A percentile compares a stretch with the other conserved stretches of the same genome.
Evolutionary conservation across 2,113 vertebrate species (phyloP).

Genomic region (Reinhardtius hippoglossoides): DNA sequence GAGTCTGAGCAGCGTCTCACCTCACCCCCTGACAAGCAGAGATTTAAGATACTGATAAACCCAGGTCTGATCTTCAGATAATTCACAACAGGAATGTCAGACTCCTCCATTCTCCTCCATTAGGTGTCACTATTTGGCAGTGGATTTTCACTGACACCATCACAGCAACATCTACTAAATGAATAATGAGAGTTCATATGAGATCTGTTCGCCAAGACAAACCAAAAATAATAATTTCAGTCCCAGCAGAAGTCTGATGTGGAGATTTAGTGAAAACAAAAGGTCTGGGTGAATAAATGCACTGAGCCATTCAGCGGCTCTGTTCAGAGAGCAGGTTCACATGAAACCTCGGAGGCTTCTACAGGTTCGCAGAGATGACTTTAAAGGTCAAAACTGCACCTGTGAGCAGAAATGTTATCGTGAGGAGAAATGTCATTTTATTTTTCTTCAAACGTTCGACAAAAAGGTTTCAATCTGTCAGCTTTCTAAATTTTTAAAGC

Average conservation of each 20-base stretch:
- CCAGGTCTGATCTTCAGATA: not conserved
- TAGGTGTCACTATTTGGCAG: constrained; percentile 66
- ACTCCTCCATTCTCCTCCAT: constrained; percentile 21
- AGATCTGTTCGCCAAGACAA: constrained; percentile 59
- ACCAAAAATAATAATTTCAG: constrained; percentile 24
- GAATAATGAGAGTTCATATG: constrained; percentile 48
- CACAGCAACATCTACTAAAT: constrained; percentile 13
- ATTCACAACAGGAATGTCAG: not conserved
- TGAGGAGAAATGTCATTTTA: constrained; percentile 6
- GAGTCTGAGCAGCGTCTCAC: not conserved
- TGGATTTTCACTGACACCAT: not conserved
- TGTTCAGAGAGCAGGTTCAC: constrained; percentile 24
- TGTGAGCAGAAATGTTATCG: constrained; percentile 30
- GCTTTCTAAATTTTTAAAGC: no score
- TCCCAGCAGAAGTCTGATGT: constrained; percentile 25
- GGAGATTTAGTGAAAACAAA: constrained; percentile 52
- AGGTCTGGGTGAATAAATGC: constrained; percentile 48
- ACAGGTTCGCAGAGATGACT: constrained; percentile 63
- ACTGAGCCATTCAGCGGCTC: constrained; percentile 31
- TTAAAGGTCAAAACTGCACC: constrained; percentile 68
- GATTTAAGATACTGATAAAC: no score
- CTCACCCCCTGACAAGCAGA: no score
- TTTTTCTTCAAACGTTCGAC: constrained; percentile 17
- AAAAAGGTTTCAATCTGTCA: not conserved
- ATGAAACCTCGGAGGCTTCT: constrained; percentile 65